These are phyloP conservation scores for Lycia hirtaria DNA, from an alignment of 2,888 invertebrate genomes.

Conservation along the genomic window DNA sequence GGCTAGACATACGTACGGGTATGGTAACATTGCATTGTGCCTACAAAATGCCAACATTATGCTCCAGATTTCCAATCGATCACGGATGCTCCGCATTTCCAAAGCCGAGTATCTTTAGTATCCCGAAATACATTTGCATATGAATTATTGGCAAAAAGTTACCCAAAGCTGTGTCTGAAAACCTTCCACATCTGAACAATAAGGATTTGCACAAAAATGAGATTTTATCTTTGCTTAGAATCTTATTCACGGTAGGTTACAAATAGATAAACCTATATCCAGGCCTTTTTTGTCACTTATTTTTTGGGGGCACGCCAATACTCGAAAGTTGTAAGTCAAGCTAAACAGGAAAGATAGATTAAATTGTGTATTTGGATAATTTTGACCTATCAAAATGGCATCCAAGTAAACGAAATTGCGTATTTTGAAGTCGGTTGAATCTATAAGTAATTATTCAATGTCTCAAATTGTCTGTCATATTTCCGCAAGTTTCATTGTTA, in stretches of 20 bases:
- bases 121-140: slow-evolving; percentile 22
- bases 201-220: slow-evolving; percentile 18
- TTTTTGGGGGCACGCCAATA: no score
- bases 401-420: no score
- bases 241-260: no score
- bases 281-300: no score
- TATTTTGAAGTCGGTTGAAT: no score
- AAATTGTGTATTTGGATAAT: no score
- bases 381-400: no score
- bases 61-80: slow-evolving; percentile 17
- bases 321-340: not conserved
- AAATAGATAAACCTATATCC: not conserved
- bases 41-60: slow-evolving; percentile 3
- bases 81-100: slow-evolving; percentile 6
- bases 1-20: not conserved
- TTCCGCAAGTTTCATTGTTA: no score
- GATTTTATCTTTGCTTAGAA: not conserved
- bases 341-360: no score
- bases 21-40: not conserved
- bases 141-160: slow-evolving; percentile 24
- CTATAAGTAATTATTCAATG: no score
- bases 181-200: slow-evolving; percentile 9
- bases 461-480: no score
- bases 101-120: not conserved
- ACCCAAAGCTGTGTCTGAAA: slow-evolving; percentile 15